A percentile compares a stretch with the other conserved stretches of the same genome.
Conservation (phyloP, 2,888 invertebrate genomes). For the Cataglyphis albicans region DNA sequence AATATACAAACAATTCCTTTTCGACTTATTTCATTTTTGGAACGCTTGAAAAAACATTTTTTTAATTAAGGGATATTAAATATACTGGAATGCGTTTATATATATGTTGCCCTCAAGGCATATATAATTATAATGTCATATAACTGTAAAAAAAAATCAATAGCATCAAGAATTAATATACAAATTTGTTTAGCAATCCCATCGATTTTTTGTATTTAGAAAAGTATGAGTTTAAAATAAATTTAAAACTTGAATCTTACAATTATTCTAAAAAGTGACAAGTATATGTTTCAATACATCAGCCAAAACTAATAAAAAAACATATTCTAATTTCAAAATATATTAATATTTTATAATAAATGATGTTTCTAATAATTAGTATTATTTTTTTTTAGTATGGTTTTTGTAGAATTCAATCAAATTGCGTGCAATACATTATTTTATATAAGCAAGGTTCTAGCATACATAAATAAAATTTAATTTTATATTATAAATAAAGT, state of each 20-base stretch:
- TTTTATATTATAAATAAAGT: not conserved
- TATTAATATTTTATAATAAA: not conserved
- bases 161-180: slow-evolving; percentile 37
- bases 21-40: not conserved
- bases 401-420: not conserved
- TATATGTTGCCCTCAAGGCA: slow-evolving; percentile 11
- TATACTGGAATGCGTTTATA: slow-evolving; percentile 16
- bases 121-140: slow-evolving; percentile 32
- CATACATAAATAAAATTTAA: not conserved
- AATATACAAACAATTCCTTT: not conserved
- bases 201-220: not conserved
- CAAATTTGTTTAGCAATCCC: slow-evolving; percentile 6
- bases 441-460: not conserved
- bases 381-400: too few species aligned
- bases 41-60: slow-evolving; percentile 7
- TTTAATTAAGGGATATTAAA: slow-evolving; percentile 39
- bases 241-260: slow-evolving; percentile 1
- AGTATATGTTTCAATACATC: not conserved
- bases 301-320: not conserved
- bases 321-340: not conserved
- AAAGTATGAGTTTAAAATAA: slow-evolving; percentile 17
- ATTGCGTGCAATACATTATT: not conserved
- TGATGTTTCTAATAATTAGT: not conserved
- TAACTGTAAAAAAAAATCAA: slow-evolving; percentile 21
- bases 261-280: not conserved